Conservation (phyloP, 2,797 vertebrate species). For the Chelon labrosus region DNA sequence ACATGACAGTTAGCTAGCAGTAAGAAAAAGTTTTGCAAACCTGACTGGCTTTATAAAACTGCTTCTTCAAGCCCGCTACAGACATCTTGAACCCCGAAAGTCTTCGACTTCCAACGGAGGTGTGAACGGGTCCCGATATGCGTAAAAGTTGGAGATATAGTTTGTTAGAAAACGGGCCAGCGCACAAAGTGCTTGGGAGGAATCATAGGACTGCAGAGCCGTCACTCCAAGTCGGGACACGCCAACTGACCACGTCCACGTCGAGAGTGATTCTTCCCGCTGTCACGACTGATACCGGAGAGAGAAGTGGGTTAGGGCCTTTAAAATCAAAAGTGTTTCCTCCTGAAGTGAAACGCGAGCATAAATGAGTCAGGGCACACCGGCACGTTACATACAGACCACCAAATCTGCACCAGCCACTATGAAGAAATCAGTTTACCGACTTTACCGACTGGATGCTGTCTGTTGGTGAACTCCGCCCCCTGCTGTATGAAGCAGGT, state of each 20-base stretch:
- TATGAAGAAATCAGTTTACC: conserved; percentile 57
- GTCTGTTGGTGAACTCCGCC: conserved; percentile 24
- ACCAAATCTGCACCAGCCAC: conserved; percentile 39
- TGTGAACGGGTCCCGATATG: conserved; percentile 29
- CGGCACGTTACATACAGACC: not conserved
- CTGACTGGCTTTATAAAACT: conserved; percentile 99
- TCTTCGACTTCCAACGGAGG: conserved; percentile 54
- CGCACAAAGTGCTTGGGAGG: conserved; percentile 40
- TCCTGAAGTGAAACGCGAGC: not conserved
- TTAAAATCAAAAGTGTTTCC: accelerated
- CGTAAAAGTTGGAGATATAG: conserved; percentile 45
- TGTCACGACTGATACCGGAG: conserved; percentile 32
- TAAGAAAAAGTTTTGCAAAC: conserved; percentile 83
- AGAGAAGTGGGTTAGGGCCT: not conserved
- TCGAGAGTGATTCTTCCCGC: conserved; percentile 53
- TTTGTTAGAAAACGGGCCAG: conserved; percentile 56
- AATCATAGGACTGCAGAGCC: conserved; percentile 70
- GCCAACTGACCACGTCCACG: conserved; percentile 82
- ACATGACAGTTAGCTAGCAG: conserved; percentile 57
- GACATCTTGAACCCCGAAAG: conserved; percentile 88
- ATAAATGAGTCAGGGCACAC: not conserved
- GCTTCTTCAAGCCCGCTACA: conserved; percentile 97
- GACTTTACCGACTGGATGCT: conserved; percentile 19
- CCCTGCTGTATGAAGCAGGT: conserved; percentile 42
- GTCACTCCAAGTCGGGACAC: conserved; percentile 76